Evolutionary conservation across 2,888 invertebrate genomes (phyloP), one percentile per base, ranked within the genome.

Genomic region (Chrysina gloriosa): DNA sequence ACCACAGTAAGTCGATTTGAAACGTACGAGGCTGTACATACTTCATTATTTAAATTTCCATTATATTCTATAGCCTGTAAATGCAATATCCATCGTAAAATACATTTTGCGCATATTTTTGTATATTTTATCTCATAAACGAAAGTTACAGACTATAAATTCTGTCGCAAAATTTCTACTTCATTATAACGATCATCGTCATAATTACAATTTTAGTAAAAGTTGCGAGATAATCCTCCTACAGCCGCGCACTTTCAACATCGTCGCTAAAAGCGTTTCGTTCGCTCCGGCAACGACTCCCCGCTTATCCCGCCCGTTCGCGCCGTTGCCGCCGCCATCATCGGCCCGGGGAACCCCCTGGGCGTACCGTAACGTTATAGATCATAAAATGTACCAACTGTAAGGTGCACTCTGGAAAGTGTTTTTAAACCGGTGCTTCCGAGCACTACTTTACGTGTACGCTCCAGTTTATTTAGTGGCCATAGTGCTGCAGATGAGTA

Each of bases 401-500:
- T 58, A 39, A 39, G 58, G 58, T 58, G 58, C 39, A 58, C 58
- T 58, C 58, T 25, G 39, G 58, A 58, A 58, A 58, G 58, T 58
- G 58, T 58, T 39, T 58, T 58, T 58, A 58, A 58, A 58, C 34
- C 39, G 58, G 39, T 39, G 39, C 58, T 58, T 25, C 39, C 25
- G 58, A 58, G 25, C 58, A 39, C 58, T 39, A 39, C 58, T 58
- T 58, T 58, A 58, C 58, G 39, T 21, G 58, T 58, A 39, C 58
- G 39, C 27, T 58, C 25, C n/a, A 25, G 58, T 58, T 56, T 56
- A 56, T 56, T 58, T 58, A 58, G 58, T 58, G 39, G 58, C 39
- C 58, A 21, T 58, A 58, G 58, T 58, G 58, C 56, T 58, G 58
- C 58, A 39, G 58, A 58, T 58, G 58, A 58, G 58, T 58, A 58